A percentile compares a stretch with the other conserved stretches of the same genome.
Conservation (phyloP, 1,140 invertebrate species). For the Drosophila equinoxialis region DNA sequence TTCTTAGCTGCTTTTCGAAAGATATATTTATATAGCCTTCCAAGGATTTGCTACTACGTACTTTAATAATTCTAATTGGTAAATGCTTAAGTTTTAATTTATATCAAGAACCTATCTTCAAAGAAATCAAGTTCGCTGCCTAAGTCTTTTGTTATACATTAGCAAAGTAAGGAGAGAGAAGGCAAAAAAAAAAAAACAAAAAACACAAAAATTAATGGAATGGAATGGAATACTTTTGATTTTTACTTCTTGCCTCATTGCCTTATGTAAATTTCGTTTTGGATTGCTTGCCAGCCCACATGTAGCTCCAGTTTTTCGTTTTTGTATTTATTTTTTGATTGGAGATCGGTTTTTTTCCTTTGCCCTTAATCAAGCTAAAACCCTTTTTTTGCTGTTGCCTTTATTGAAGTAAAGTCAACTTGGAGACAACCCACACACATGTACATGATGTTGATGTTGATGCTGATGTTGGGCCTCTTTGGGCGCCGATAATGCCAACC, state of each 20-base stretch:
- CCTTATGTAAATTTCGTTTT: constrained; percentile 61
- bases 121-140: constrained; percentile 49
- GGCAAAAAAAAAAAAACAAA: constrained; percentile 16
- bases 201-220: constrained; percentile 13
- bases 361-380: constrained; percentile 76
- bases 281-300: constrained; percentile 54
- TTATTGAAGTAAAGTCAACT: constrained; percentile 64
- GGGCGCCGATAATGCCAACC: constrained; percentile 71
- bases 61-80: too few species aligned
- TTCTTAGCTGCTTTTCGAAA: too few species aligned
- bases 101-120: background rate
- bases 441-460: constrained; percentile 35
- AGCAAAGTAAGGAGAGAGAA: constrained; percentile 14
- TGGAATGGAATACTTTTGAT: constrained; percentile 52
- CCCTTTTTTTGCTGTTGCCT: constrained; percentile 53
- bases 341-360: constrained; percentile 24
- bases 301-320: constrained; percentile 65
- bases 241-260: constrained; percentile 53
- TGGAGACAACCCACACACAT: constrained; percentile 72
- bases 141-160: constrained; percentile 60
- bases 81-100: too few species aligned
- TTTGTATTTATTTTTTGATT: constrained; percentile 21
- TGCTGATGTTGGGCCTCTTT: constrained; percentile 17
- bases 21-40: too few species aligned
- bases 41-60: too few species aligned